Percentiles rank a stretch among this genome's conserved stretches.
Conservation (phyloP, 2,113 vertebrate species). For the Gallinago jamesoni region DNA sequence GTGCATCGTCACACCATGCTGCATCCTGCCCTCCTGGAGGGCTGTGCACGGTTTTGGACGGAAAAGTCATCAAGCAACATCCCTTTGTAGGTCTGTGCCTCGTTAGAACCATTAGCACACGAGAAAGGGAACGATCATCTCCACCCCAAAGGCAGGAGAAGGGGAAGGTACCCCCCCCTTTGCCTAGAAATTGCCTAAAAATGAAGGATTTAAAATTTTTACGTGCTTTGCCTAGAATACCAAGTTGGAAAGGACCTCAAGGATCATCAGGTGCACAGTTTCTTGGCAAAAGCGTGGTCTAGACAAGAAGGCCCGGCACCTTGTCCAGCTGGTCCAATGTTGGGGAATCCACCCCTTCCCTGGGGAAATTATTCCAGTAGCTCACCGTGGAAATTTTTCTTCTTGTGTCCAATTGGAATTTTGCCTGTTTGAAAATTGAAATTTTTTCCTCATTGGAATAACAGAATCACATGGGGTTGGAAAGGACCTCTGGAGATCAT, state of each 20-base stretch:
- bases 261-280: not conserved
- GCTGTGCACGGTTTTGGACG: not conserved
- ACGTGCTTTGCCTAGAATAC: not conserved
- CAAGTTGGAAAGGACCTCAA: not conserved
- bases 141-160: not conserved
- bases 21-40: accelerated
- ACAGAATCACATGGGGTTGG: too few species aligned
- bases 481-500: too few species aligned
- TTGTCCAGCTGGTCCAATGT: not conserved
- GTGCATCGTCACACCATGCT: accelerated
- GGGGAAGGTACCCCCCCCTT: not conserved
- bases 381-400: not conserved
- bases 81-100: accelerated
- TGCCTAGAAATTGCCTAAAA: not conserved
- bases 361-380: not conserved
- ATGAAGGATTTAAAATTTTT: not conserved
- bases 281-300: not conserved
- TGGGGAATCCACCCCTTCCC: not conserved
- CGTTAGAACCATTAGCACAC: not conserved
- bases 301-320: not conserved
- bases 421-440: too few species aligned
- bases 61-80: too few species aligned
- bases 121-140: not conserved
- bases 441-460: not conserved
- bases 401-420: not conserved